Percentiles rank a stretch among this genome's conserved stretches.
Conservation (phyloP, 1,140 invertebrate genomes). For the Procambarus clarkii region DNA sequence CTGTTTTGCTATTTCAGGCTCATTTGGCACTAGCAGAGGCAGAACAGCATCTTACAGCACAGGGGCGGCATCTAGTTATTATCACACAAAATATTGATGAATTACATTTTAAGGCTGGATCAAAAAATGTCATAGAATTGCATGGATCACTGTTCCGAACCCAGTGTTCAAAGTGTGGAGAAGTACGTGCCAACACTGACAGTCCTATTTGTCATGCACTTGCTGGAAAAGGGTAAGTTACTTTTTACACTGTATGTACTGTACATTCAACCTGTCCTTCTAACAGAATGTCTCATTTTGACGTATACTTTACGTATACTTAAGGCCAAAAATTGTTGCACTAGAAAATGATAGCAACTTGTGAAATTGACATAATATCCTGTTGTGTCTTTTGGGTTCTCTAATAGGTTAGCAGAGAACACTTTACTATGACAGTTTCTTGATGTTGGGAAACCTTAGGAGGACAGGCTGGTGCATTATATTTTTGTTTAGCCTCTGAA, state of each 20-base stretch:
- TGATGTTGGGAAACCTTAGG: no score
- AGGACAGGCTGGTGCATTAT: no score
- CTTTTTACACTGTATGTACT: no score
- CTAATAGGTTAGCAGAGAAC: no score
- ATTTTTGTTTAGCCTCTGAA: no score
- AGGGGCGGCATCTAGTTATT: conserved; percentile 82
- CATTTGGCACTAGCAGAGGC: conserved; percentile 87
- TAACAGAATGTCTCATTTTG: no score
- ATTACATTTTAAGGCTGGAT: conserved; percentile 89
- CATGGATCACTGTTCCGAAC: conserved; percentile 92
- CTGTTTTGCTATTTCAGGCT: conserved; percentile 79
- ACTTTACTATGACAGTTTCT: no score
- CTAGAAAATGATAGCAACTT: no score
- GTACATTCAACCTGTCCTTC: background rate
- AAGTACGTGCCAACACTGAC: conserved; percentile 83
- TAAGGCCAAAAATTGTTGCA: no score
- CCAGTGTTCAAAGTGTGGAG: conserved; percentile 86
- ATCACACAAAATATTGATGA: conserved; percentile 97
- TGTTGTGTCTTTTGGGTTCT: no score
- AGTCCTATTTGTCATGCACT: conserved; percentile 89
- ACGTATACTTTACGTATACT: no score
- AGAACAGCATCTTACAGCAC: conserved; percentile 81
- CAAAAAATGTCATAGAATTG: conserved; percentile 88
- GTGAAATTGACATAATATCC: no score
- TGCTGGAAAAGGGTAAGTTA: conserved; percentile 79